Conservation (phyloP, 2,113 vertebrate genomes). For the Orcinus orca region DNA sequence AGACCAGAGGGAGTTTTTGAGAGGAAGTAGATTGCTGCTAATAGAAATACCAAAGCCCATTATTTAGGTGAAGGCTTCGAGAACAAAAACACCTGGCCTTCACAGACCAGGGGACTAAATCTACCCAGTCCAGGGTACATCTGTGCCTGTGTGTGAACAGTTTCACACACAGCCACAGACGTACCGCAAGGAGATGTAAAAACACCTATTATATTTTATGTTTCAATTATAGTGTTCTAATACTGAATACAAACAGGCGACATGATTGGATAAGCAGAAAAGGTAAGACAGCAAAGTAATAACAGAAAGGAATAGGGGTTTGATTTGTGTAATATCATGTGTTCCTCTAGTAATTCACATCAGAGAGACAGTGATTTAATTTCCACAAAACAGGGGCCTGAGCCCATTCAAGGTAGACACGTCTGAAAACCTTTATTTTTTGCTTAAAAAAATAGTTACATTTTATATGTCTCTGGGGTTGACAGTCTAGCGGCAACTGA, state of each 20-base stretch:
- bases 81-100: neutral
- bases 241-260: neutral
- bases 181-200: neutral
- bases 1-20: constrained; percentile 9
- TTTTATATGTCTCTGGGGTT: neutral
- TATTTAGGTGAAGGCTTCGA: neutral
- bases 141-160: neutral
- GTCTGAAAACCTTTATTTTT: neutral
- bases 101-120: neutral
- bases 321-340: neutral
- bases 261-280: constrained; percentile 36
- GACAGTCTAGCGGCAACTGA: neutral
- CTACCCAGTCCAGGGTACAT: neutral
- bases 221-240: constrained; percentile 32
- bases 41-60: neutral
- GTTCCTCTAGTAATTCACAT: neutral
- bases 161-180: neutral
- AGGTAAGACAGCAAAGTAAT: neutral
- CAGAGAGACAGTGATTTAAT: constrained; percentile 28
- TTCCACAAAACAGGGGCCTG: neutral
- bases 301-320: neutral
- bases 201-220: constrained; percentile 4
- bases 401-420: neutral
- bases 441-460: neutral
- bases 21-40: neutral